Evolutionary conservation across 2,113 vertebrate genomes (phyloP).

Genomic region (Tragulus kanchil): DNA sequence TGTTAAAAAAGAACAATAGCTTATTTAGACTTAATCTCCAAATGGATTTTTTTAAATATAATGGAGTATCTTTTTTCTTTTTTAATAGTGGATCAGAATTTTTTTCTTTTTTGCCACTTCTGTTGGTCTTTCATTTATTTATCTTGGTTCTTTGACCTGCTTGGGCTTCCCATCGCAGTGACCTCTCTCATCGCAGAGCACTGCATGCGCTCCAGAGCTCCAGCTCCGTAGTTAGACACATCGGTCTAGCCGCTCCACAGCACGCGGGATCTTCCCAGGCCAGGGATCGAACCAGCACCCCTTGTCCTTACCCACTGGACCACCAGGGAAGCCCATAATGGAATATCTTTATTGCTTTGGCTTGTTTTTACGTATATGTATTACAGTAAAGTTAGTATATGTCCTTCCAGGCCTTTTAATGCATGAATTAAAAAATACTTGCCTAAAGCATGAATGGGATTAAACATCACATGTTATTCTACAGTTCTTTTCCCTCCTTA

Average conservation of each 20-base stretch:
- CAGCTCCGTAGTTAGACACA: too few relatives aligned
- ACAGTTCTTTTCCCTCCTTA: neutral
- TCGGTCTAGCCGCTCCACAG: too few relatives aligned
- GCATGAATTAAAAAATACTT: conserved; percentile 38
- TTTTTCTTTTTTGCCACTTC: too few relatives aligned
- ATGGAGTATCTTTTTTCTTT: neutral
- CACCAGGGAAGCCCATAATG: neutral
- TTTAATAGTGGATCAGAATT: too few relatives aligned
- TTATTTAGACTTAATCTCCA: conserved; percentile 18
- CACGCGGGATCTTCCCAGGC: too few relatives aligned
- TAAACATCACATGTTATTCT: conserved; percentile 10
- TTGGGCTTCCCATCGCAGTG: too few relatives aligned
- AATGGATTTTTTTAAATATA: conserved; percentile 7
- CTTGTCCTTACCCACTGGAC: too few relatives aligned
- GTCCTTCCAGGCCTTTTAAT: conserved; percentile 12
- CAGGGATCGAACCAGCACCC: too few relatives aligned
- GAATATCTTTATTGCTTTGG: conserved; percentile 29
- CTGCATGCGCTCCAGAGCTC: too few relatives aligned
- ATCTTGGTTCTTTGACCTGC: too few relatives aligned
- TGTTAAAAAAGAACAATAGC: conserved; percentile 38
- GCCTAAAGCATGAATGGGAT: neutral
- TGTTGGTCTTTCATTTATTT: too few relatives aligned
- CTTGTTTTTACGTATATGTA: conserved; percentile 53
- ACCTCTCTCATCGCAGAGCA: too few relatives aligned
- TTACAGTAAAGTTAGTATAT: neutral